phyloP scores from a whole-genome alignment of 2,888 invertebrate species.

The Euspilapteryx auroguttella region DNA sequence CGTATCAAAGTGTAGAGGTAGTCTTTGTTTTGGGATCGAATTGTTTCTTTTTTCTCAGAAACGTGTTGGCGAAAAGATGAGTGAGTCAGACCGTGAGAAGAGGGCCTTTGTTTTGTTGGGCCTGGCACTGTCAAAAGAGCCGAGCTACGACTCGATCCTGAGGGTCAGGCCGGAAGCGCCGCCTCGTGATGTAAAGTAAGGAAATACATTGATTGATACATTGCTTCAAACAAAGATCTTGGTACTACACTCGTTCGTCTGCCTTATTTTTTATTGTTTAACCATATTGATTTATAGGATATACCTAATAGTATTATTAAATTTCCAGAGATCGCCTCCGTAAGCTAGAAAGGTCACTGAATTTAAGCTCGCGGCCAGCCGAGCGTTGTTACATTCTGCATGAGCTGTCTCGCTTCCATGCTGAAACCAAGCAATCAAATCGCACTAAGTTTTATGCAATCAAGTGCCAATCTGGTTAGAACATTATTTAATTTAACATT shows the following conservation, averaged over 20 bases:
- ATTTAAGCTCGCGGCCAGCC: conserved; percentile 21
- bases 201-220: conserved; percentile 1
- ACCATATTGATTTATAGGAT: too few relatives aligned
- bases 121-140: conserved; percentile 38
- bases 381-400: conserved; percentile 44
- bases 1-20: too few relatives aligned
- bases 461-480: conserved; percentile 39
- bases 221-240: background rate
- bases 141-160: conserved; percentile 39
- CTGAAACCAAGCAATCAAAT: conserved; percentile 30
- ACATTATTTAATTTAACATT: background rate
- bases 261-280: too few relatives aligned
- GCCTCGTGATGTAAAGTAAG: conserved; percentile 35
- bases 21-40: too few relatives aligned
- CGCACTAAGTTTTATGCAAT: conserved; percentile 31
- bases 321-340: conserved; percentile 30
- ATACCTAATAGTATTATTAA: too few relatives aligned
- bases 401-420: conserved; percentile 33
- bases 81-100: conserved; percentile 39
- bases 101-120: conserved; percentile 43
- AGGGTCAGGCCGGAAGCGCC: conserved; percentile 34
- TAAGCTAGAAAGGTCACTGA: conserved; percentile 24
- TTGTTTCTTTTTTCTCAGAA: conserved; percentile 27
- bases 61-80: conserved; percentile 32
- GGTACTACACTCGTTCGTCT: too few relatives aligned